Evolutionary conservation across 2,797 vertebrate species (phyloP), one percentile per base, ranked within the genome.

Genomic region (Phyllotis vaccarum): DNA sequence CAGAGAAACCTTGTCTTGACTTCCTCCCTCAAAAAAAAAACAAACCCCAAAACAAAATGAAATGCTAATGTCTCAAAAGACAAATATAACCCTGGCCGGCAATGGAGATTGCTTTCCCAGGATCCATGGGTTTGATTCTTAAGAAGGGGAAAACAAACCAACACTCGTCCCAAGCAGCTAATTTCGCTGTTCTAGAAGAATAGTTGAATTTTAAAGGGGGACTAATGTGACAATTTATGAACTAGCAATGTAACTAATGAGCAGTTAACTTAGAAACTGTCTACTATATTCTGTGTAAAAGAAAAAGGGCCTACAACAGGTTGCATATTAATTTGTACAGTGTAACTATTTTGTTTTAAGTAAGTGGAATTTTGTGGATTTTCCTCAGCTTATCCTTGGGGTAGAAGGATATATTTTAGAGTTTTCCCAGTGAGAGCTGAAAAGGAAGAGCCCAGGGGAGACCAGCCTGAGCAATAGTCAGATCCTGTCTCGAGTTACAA

Each of bases 331-430:
- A 86, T 86, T 68, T 86, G 37, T 83, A 11, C 74, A 94, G 46
- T 81, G 24, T 85, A 80, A 6, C 5, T 95, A 21, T 68, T 89
- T 96, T 88, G 60, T 56, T 83, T 96, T 80, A 90, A 93, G 76
- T 86, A 89, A 96, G 70, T 86, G 52, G 90, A 52, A 93, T 86
- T 60, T 54, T 19, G 0, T 93, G 1, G 91, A 2, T 89, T 5
- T 89, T 21, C 13, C 54, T 86, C 52, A 76, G 19, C 27, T 64
- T 90, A 79, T 89, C 13, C 43, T 85, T 14, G 22, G 27, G 62
- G 6, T 70, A 14, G 8, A 81, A 85, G 52, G 52, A 24, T 62
- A 56, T 70, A 92, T 87, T 90, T 91, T 52, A 92, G 43, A 64
- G 34, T 74, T 0, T 87, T 90, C 46, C 10, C 58, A 76, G 11